Base-by-base conservation (phyloP, 1,140 invertebrate species). In the Penaeus vannamei region DNA sequence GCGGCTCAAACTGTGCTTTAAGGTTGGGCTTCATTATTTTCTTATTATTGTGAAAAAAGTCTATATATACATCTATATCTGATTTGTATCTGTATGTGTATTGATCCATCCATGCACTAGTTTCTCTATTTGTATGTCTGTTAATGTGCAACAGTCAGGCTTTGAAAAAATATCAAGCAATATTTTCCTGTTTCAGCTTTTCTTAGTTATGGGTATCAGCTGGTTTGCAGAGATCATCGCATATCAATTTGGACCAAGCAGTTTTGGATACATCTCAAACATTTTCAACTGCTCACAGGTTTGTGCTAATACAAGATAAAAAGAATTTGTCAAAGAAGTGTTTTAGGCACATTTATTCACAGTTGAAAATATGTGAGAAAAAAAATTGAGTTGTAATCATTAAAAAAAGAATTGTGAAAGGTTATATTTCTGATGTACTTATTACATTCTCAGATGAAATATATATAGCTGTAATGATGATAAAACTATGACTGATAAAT, bases 191-290 rank as follows among this genome's bases (percentile, higher is more conserved):
- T 77, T 76, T 5, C 87, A 91, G 89, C 66, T 91, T 46, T 91
- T 91, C 84, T 76, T 91, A 79, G 91, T 91, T 62, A 91, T 91
- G 91, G 91, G 91, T 14, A 91, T 91, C 69, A 90, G 90, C 36
- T 91, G 91, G 91, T 59, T 91, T 60, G 89, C 90, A 8, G 91
- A 91, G 64, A 90, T 91, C 69, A 88, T 91, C 14, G 86, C 90
- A 32, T 91, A 90, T 83, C 86, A 91, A 72, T 77, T 90, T 83
- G 90, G 89, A 1, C 87, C 89, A 32, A 90, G 90, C 53, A 91
- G 86, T 72, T 87, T 90, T 20, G 90, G 90, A 87, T 91, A 91
- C 62, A 90, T 91, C 62, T 90, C 90, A 22, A 90, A 91, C 72
- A 89, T 91, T 36, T 90, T 91, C 86, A 91, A 91, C 84, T 90